phyloP scores from a whole-genome alignment of 2,888 invertebrate genomes.

The Liposcelis brunnea region DNA sequence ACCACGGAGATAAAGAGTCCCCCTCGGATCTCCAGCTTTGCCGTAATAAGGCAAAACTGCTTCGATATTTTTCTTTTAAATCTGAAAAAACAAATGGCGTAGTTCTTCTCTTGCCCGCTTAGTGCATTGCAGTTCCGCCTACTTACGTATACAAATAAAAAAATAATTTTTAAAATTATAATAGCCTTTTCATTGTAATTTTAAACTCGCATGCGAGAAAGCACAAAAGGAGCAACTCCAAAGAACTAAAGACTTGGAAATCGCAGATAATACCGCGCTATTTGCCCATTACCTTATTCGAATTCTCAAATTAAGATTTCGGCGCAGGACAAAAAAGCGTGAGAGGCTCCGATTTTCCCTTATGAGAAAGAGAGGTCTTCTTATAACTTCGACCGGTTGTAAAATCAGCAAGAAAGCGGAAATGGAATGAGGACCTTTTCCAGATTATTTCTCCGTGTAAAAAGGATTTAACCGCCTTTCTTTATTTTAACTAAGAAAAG shows the following conservation, averaged over 20 bases:
- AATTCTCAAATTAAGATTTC: constrained; percentile 7
- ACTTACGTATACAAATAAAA: neutral
- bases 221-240: too few species aligned
- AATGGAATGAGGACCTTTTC: constrained; percentile 5
- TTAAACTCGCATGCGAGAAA: neutral
- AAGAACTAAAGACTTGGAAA: neutral
- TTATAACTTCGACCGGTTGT: neutral
- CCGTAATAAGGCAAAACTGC: neutral
- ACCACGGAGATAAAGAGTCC: constrained; percentile 2
- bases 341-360: neutral
- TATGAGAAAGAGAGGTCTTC: neutral
- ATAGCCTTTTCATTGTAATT: neutral
- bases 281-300: constrained; percentile 4
- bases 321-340: neutral
- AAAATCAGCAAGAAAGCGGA: constrained; percentile 6
- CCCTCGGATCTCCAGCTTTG: neutral
- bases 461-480: neutral
- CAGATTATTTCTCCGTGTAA: neutral
- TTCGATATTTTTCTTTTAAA: too few species aligned
- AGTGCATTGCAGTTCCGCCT: neutral
- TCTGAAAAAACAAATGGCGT: too few species aligned
- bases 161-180: too few species aligned
- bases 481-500: too few species aligned
- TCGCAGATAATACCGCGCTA: constrained; percentile 4
- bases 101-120: neutral